A percentile compares a stretch with the other conserved stretches of the same genome.
Conservation (phyloP, 1,140 invertebrate species). For the Tigriopus japonicus region DNA sequence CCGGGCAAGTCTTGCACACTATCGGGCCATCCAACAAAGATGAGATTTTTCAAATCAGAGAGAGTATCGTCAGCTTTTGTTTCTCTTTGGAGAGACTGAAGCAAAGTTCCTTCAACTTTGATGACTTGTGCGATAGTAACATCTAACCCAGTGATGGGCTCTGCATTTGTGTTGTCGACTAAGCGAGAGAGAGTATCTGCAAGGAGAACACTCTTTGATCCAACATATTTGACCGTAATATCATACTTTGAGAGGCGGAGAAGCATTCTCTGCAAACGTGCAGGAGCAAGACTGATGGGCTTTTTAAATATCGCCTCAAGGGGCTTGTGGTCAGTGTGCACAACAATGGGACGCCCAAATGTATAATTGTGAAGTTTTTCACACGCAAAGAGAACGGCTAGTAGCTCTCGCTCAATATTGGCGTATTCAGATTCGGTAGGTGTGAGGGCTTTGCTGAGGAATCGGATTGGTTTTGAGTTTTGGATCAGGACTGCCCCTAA, state of each 20-base stretch:
- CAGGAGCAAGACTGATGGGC: not conserved
- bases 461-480: not conserved
- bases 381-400: not conserved
- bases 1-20: no score
- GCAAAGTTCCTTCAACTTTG: no score
- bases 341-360: not conserved
- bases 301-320: not conserved
- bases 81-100: no score
- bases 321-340: constrained; percentile 1
- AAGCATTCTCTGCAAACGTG: constrained; percentile 1
- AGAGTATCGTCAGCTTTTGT: no score
- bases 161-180: not conserved
- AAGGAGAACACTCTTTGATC: not conserved
- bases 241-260: not conserved
- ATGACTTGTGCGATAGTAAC: no score
- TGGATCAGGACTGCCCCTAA: constrained; percentile 2
- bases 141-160: no score
- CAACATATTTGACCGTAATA: not conserved
- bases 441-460: constrained; percentile 19
- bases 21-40: no score
- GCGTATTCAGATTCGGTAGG: constrained; percentile 23
- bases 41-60: no score
- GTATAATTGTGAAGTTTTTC: constrained; percentile 8
- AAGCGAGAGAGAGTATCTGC: not conserved
- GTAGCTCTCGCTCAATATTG: constrained; percentile 17